Conservation (phyloP, 2,113 vertebrate genomes). For the Bagarius yarrelli region DNA sequence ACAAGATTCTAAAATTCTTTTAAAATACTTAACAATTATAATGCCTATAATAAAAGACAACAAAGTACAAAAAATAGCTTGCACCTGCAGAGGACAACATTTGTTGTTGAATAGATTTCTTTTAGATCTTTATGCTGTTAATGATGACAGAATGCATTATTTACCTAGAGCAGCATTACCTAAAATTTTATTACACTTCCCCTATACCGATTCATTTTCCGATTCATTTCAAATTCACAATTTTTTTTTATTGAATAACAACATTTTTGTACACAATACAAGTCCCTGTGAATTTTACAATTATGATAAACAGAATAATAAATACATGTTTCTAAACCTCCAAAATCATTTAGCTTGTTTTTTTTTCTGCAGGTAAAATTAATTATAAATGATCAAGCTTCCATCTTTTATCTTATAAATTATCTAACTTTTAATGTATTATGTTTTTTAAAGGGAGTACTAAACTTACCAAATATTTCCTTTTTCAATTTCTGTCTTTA, state of each 20-base stretch:
- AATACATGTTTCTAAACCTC: neutral
- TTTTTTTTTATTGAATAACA: neutral
- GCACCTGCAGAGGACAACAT: neutral
- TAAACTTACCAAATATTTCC: neutral
- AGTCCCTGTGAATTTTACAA: neutral
- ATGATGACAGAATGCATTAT: neutral
- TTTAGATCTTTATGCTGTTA: neutral
- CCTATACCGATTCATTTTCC: neutral
- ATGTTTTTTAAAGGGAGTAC: neutral
- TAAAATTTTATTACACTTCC: neutral
- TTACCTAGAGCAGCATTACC: neutral
- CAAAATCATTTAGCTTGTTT: too few species aligned
- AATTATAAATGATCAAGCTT: too few species aligned
- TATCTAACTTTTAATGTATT: neutral
- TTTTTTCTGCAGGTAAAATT: too few species aligned
- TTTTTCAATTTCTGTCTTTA: neutral
- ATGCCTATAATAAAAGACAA: neutral
- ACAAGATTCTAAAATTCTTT: slow-evolving; percentile 1
- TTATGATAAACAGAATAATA: neutral
- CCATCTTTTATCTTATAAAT: neutral
- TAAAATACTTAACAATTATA: neutral
- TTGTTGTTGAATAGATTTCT: neutral
- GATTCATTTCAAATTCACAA: neutral
- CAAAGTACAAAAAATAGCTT: neutral
- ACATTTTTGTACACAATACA: neutral